A percentile compares a stretch with the other conserved stretches of the same genome.
Conservation (phyloP, 2,113 vertebrate genomes). For the Clarias magur region DNA sequence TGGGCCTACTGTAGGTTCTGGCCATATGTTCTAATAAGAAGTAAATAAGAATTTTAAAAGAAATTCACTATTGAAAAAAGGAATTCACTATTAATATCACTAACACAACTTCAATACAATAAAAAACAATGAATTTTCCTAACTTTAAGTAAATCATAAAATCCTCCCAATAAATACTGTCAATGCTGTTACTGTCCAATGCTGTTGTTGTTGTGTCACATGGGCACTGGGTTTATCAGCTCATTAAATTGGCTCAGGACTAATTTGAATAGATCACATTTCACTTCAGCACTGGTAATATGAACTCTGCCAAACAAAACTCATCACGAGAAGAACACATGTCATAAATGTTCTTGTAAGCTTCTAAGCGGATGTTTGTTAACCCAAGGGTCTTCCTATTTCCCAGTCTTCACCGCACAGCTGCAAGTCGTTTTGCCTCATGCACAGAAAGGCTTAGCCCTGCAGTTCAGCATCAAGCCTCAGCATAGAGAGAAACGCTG, state of each 20-base stretch:
- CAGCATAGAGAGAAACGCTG: conserved; percentile 70
- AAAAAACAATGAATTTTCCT: too few species aligned
- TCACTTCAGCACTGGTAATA: not conserved
- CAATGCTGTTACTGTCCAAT: not conserved
- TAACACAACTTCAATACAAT: too few species aligned
- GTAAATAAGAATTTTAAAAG: too few species aligned
- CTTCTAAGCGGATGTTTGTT: not conserved
- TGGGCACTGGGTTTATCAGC: not conserved
- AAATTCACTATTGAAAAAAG: not conserved
- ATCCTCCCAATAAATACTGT: too few species aligned
- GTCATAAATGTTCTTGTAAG: not conserved
- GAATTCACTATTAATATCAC: not conserved
- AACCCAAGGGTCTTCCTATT: not conserved
- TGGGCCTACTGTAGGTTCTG: too few species aligned
- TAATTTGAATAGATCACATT: not conserved
- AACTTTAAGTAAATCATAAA: too few species aligned
- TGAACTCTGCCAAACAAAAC: not conserved
- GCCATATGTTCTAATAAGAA: too few species aligned
- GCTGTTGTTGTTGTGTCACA: not conserved
- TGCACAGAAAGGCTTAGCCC: conserved; percentile 36
- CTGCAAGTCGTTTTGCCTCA: conserved; percentile 27
- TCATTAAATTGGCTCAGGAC: not conserved
- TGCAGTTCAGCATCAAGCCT: conserved; percentile 43
- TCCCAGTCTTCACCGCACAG: conserved; percentile 51
- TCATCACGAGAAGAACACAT: not conserved